Evolutionary conservation across 2,113 vertebrate species (phyloP), one percentile per base, ranked within the genome.

Genomic region (Erinaceus europaeus): DNA sequence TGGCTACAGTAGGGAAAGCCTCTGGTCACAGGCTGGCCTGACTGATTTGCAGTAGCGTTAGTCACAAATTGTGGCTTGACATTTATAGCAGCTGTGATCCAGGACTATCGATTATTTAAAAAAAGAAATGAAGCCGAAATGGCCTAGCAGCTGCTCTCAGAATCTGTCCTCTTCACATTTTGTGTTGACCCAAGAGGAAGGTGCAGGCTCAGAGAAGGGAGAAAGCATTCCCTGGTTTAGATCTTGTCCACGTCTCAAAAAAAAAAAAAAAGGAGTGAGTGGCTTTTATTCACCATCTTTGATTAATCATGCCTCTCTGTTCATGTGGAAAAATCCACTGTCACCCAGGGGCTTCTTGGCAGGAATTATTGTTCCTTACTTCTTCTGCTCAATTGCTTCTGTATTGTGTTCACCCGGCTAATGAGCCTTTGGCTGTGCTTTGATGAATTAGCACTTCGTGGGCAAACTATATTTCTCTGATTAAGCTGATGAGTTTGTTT

Each of bases 1-100:
- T 55, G 78, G 69, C 57, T 36, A 0, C 10, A 0, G 64, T 10
- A 17, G 59, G 68, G 64, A 81, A 40, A 25, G 53, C 84, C 74
- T 85, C 29, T 0, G 8, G 90, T 27, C 90, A 14, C 0, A 14
- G 74, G 53, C 81, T n/a, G 53, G 69, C 77, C 1, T 53, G 13
- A 50, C 87, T 15, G 42, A 87, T 87, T 36, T 34, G 61, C 34
- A 4, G 62, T 0, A 6, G 74, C 1, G 0, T 85, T 53, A 34
- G 77, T 74, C 87, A 83, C 89, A 84, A 48, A 84, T 62, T 38
- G 69, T 18, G 29, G n/a, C 69, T 46, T 88, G 94, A 87, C 48
- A 1, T 87, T 93, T 93, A 89, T 32, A 87, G 91, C 91, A 46
- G 73, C 89, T 50, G 65, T 0, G 7, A 74, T 68, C 50, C 48